A percentile compares a stretch with the other conserved stretches of the same genome.
Conservation (phyloP, 2,888 invertebrate species). For the Aphelenchoides bicaudatus region DNA sequence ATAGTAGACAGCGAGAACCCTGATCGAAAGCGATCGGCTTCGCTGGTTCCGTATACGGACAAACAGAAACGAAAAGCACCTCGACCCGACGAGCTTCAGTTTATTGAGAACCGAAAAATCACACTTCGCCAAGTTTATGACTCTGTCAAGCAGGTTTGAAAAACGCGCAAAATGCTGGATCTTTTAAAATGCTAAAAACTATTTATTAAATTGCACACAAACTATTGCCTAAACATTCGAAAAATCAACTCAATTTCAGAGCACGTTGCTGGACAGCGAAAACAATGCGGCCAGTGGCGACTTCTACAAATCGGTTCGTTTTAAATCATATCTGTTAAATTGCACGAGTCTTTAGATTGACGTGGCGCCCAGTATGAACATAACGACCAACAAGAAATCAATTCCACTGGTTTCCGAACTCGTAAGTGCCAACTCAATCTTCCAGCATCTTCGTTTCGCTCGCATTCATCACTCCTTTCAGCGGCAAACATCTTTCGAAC, state of each 20-base stretch:
- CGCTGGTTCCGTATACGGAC: conserved; percentile 29
- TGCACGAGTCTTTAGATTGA: too few species aligned
- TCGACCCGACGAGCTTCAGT: neutral
- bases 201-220: too few species aligned
- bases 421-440: conserved; percentile 71
- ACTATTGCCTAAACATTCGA: conserved; percentile 25
- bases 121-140: neutral
- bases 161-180: too few species aligned
- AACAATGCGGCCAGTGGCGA: conserved; percentile 79
- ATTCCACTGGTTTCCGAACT: conserved; percentile 96
- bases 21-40: conserved; percentile 33
- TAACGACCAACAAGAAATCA: conserved; percentile 77
- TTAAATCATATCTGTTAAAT: too few species aligned
- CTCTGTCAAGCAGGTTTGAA: conserved; percentile 8
- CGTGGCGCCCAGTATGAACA: conserved; percentile 98
- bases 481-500: too few species aligned
- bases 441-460: neutral
- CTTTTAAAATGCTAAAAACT: too few species aligned
- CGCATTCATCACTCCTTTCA: too few species aligned
- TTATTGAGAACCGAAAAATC: conserved; percentile 4
- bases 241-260: conserved; percentile 43
- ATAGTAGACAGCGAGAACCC: neutral
- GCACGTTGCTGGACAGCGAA: conserved; percentile 53
- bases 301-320: conserved; percentile 98
- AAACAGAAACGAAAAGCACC: conserved; percentile 25